Conservation (phyloP, 2,113 vertebrate genomes). For the Orycteropus afer region DNA sequence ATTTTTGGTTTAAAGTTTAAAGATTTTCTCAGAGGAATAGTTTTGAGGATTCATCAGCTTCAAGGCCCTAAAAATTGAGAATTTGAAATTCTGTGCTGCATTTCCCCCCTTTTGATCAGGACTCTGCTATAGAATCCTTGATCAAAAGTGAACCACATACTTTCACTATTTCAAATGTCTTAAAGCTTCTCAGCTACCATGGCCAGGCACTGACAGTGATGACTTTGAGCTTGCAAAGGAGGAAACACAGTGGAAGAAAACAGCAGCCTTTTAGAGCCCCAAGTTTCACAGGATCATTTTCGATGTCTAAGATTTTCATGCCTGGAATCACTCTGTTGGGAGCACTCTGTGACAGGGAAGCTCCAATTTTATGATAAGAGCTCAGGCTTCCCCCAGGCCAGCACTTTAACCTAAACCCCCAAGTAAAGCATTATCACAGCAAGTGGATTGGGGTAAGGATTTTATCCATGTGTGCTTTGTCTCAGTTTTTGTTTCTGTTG, state of each 20-base stretch:
- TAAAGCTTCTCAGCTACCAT: not conserved
- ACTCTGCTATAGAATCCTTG: not conserved
- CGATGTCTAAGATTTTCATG: not conserved
- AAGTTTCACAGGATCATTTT: not conserved
- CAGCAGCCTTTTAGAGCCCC: not conserved
- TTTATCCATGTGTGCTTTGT: not conserved
- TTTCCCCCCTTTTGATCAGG: not conserved
- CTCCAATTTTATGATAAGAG: not conserved
- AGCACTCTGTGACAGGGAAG: not conserved
- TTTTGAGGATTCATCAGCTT: too few relatives aligned
- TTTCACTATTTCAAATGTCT: not conserved
- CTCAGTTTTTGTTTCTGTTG: not conserved
- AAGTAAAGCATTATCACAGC: not conserved
- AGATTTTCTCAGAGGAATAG: not conserved
- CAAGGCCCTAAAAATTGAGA: too few relatives aligned
- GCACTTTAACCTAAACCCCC: not conserved
- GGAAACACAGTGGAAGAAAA: not conserved
- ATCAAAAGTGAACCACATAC: not conserved
- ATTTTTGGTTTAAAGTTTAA: not conserved
- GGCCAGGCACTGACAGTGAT: not conserved
- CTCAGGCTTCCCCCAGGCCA: not conserved
- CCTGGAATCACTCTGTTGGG: conserved; percentile 9
- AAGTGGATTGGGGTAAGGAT: not conserved
- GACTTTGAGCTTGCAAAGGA: not conserved
- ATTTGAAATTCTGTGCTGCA: not conserved